Conservation (phyloP, 2,797 vertebrate species). For the Notoglanidium macrostoma region DNA sequence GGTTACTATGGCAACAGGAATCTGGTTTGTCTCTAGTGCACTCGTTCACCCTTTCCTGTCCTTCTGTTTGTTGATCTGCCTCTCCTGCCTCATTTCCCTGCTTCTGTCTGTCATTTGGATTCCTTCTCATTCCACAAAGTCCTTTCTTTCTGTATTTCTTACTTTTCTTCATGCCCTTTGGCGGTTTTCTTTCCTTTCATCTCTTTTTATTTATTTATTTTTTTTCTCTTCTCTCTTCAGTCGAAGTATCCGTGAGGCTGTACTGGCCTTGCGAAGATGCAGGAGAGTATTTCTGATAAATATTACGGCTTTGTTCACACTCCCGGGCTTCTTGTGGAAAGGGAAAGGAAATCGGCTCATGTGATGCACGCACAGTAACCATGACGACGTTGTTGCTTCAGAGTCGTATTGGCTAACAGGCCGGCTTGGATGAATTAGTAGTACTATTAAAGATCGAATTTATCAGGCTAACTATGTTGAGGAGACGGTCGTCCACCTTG, state of each 20-base stretch:
- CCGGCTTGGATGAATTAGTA: not conserved
- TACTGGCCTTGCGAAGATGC: not conserved
- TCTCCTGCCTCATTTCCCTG: conserved; percentile 6
- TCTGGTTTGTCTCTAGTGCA: conserved; percentile 41
- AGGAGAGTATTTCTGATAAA: not conserved
- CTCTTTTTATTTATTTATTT: not conserved
- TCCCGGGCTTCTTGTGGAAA: not conserved
- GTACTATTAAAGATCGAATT: too few relatives aligned
- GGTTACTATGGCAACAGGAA: conserved; percentile 45
- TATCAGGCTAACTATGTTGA: not conserved
- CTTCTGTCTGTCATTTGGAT: conserved; percentile 13
- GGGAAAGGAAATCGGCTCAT: not conserved
- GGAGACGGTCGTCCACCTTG: not conserved
- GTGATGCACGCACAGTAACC: not conserved
- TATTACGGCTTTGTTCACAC: not conserved
- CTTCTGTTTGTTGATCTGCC: conserved; percentile 47
- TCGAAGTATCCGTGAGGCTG: not conserved
- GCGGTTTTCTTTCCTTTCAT: conserved; percentile 28
- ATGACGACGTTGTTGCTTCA: not conserved
- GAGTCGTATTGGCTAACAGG: not conserved
- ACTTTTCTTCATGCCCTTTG: conserved; percentile 21
- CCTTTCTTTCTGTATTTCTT: not conserved
- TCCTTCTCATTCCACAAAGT: not conserved
- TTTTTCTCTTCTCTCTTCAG: not conserved
- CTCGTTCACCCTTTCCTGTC: conserved; percentile 41